These are phyloP conservation scores for Hedychridium roseum DNA, from an alignment of 2,888 invertebrate species.

Conservation along the genomic window DNA sequence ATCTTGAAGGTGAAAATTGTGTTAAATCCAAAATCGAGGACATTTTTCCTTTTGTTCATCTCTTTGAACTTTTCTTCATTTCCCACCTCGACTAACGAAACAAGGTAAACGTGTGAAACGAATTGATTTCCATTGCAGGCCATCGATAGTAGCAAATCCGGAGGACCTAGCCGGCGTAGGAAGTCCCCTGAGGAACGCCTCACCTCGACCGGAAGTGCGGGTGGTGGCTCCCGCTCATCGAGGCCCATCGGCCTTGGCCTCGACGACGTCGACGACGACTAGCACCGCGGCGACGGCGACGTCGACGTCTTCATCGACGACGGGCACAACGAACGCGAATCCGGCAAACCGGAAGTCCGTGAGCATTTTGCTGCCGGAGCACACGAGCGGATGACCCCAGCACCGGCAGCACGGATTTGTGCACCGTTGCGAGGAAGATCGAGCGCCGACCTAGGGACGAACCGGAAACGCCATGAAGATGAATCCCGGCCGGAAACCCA, in stretches of 20 bases:
- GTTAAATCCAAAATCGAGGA: no score
- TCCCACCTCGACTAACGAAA: no score
- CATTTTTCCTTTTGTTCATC: no score
- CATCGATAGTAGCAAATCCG: constrained; percentile 25
- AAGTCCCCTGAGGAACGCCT: constrained; percentile 44
- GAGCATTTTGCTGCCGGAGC: constrained; percentile 58
- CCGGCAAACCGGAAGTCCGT: constrained; percentile 55
- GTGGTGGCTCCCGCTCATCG: constrained; percentile 56
- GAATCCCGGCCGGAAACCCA: not conserved
- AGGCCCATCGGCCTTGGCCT: constrained; percentile 31
- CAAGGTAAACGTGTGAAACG: no score
- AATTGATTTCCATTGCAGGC: constrained; percentile 35
- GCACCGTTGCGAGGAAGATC: constrained; percentile 52
- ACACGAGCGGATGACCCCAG: constrained; percentile 55
- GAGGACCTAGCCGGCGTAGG: constrained; percentile 43
- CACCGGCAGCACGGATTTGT: constrained; percentile 48
- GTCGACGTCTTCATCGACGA: constrained; percentile 17
- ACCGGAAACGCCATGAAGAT: not conserved
- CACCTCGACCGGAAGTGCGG: constrained; percentile 55
- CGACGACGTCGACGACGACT: constrained; percentile 12
- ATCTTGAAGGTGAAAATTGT: no score
- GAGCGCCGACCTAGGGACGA: constrained; percentile 36
- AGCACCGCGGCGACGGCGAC: constrained; percentile 15
- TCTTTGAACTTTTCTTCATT: no score
- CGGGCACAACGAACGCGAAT: no score